Conservation (phyloP, 2,113 vertebrate species). For the Mola mola region DNA sequence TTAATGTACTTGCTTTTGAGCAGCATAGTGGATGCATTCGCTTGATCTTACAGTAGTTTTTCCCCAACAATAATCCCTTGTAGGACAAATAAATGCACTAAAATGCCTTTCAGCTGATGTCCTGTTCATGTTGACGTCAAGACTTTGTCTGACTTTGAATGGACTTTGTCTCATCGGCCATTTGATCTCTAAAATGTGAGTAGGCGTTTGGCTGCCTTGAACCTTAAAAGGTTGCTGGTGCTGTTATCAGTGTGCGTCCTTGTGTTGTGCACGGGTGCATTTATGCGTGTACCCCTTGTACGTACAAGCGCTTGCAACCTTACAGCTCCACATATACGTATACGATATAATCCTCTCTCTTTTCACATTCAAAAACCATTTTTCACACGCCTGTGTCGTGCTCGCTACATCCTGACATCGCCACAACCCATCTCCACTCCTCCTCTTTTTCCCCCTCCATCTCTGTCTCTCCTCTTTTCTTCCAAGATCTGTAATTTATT, state of each 20-base stretch:
- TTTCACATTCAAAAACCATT: slow-evolving; percentile 41
- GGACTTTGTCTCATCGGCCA: slow-evolving; percentile 7
- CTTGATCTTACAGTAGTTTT: not conserved
- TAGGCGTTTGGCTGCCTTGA: not conserved
- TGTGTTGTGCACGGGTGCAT: slow-evolving; percentile 1
- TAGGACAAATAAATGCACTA: not conserved
- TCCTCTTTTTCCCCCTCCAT: slow-evolving; percentile 40
- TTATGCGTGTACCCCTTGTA: slow-evolving; percentile 21
- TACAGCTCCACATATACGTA: slow-evolving; percentile 1
- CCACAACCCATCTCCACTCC: slow-evolving; percentile 32
- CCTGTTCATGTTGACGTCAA: not conserved
- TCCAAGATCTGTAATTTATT: slow-evolving; percentile 64
- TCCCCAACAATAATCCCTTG: slow-evolving; percentile 6
- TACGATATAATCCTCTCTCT: slow-evolving; percentile 47
- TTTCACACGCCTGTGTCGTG: slow-evolving; percentile 41
- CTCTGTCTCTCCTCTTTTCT: slow-evolving; percentile 40
- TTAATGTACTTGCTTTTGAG: no score
- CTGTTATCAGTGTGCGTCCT: not conserved
- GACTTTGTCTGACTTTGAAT: slow-evolving; percentile 31
- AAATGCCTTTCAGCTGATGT: slow-evolving; percentile 17
- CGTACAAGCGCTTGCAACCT: slow-evolving; percentile 15
- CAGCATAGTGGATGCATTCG: no score
- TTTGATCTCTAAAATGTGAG: slow-evolving; percentile 19
- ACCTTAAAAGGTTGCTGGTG: slow-evolving; percentile 34
- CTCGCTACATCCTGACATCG: slow-evolving; percentile 30